These are phyloP conservation scores for Ceratina australensis DNA, from an alignment of 1,140 invertebrate genomes.

Conservation along the genomic window DNA sequence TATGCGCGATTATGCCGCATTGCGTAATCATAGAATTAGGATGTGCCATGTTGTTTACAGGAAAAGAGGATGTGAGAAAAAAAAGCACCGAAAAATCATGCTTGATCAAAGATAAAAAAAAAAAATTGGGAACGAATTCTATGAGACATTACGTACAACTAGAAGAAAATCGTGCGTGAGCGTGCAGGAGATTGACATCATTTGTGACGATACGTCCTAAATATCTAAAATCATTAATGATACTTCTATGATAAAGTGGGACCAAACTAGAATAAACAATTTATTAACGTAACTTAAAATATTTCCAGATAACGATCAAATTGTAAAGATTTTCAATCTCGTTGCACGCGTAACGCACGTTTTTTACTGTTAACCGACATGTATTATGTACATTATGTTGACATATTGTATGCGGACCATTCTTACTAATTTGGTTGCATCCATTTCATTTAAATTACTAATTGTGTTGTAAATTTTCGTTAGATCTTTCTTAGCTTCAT, in stretches of 20 bases:
- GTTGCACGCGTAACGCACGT: conserved; percentile 15
- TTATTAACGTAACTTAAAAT: background rate
- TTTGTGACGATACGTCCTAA: background rate
- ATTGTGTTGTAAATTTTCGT: too few relatives aligned
- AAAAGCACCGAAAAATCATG: conserved; percentile 17
- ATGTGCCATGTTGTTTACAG: conserved; percentile 78
- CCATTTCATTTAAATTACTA: too few relatives aligned
- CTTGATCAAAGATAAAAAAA: background rate
- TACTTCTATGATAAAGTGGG: conserved; percentile 36
- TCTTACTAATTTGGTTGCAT: too few relatives aligned
- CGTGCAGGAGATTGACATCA: conserved; percentile 37
- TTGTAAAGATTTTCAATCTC: conserved; percentile 39
- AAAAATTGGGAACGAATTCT: background rate
- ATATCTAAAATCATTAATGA: conserved; percentile 8
- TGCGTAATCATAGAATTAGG: conserved; percentile 70
- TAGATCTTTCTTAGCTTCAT: too few relatives aligned
- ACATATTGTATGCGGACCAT: conserved; percentile 14
- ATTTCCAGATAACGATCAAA: background rate
- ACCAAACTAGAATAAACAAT: background rate
- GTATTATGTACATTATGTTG: conserved; percentile 71
- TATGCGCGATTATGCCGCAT: background rate
- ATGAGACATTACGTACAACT: conserved; percentile 23
- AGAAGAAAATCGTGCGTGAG: conserved; percentile 6
- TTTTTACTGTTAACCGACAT: conserved; percentile 51
- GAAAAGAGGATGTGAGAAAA: conserved; percentile 43